phyloP scores from a whole-genome alignment of 37 sponge, comb jelly and placozoan species.

The Crambe crambe region DNA sequence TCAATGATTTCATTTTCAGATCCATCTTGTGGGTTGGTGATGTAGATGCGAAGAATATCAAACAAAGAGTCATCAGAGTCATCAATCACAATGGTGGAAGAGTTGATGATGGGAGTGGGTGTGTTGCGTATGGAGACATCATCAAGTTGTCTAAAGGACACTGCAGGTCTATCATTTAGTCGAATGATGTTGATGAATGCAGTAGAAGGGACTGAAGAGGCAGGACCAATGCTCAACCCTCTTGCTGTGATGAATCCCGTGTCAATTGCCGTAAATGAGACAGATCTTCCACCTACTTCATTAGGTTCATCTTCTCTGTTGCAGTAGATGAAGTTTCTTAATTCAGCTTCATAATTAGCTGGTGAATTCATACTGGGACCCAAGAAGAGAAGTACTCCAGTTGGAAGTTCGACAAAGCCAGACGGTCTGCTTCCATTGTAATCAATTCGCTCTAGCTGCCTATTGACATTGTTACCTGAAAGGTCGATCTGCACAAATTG shows the following conservation, averaged over 20 bases:
- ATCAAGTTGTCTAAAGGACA: slow-evolving; percentile 28
- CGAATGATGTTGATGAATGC: slow-evolving; percentile 33
- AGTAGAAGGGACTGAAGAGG: not conserved
- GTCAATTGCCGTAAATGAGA: slow-evolving; percentile 34
- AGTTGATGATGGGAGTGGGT: slow-evolving; percentile 46
- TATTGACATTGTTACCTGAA: not conserved
- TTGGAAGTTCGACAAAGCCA: not conserved
- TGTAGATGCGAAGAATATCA: slow-evolving; percentile 35
- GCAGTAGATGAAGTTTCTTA: slow-evolving; percentile 40
- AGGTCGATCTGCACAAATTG: not conserved
- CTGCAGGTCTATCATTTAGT: slow-evolving; percentile 61
- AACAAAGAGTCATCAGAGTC: slow-evolving; percentile 66
- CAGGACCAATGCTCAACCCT: not conserved
- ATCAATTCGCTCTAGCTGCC: not conserved
- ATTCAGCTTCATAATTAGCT: slow-evolving; percentile 8
- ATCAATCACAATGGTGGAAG: slow-evolving; percentile 34
- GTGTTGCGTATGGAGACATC: slow-evolving; percentile 41
- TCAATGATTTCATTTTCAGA: slow-evolving; percentile 50
- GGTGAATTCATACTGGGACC: not conserved
- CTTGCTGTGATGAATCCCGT: not conserved
- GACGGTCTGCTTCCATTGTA: not conserved
- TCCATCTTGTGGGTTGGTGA: slow-evolving; percentile 61
- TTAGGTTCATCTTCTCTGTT: slow-evolving; percentile 74
- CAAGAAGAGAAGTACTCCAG: not conserved
- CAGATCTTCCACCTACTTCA: slow-evolving; percentile 15